phyloP scores from a whole-genome alignment of 2,888 invertebrate species.

The Ornithoptera alexandrae region DNA sequence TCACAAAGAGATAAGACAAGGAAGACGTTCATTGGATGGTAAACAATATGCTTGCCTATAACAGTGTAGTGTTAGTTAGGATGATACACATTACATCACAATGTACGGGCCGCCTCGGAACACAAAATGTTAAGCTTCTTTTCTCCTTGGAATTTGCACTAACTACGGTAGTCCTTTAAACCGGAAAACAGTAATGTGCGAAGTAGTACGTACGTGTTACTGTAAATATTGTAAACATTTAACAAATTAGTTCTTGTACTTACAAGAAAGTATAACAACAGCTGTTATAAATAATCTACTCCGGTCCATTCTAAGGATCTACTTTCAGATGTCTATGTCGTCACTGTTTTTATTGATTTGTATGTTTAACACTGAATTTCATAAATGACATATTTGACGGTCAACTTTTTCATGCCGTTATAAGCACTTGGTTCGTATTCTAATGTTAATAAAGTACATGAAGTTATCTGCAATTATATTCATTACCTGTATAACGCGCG shows the following conservation, averaged over 20 bases:
- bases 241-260: conserved; percentile 8
- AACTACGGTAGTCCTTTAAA: too few species aligned
- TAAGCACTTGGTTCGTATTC: conserved; percentile 18
- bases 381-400: conserved; percentile 6
- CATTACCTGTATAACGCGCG: conserved; percentile 43
- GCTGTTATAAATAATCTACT: conserved; percentile 18
- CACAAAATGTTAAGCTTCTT: too few species aligned
- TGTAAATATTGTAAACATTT: not conserved
- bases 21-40: too few species aligned
- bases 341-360: conserved; percentile 9
- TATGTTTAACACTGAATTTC: conserved; percentile 5
- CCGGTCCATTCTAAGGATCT: conserved; percentile 14
- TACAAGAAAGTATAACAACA: conserved; percentile 15
- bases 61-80: too few species aligned
- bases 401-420: conserved; percentile 14
- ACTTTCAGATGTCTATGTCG: not conserved
- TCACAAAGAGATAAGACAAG: too few species aligned
- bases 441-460: conserved; percentile 14
- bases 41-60: too few species aligned
- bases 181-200: too few species aligned
- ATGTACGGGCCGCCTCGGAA: too few species aligned
- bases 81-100: too few species aligned
- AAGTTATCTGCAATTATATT: conserved; percentile 35
- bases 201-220: not conserved
- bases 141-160: too few species aligned